Evolutionary conservation across 2,797 vertebrate genomes (phyloP), one percentile per base, ranked within the genome.

Genomic region (Pseudochaenichthys georgianus): DNA sequence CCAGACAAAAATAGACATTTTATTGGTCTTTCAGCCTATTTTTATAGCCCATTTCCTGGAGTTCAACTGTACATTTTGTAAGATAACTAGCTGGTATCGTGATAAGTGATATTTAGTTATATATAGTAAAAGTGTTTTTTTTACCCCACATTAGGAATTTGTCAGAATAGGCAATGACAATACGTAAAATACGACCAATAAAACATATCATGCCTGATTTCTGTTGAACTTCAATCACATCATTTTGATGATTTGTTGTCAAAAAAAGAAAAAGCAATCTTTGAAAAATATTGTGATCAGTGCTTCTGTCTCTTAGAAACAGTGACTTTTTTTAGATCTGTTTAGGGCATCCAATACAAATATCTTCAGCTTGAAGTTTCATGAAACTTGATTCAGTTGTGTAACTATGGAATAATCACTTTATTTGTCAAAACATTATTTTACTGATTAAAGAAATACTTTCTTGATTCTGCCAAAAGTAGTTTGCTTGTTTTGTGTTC

Each of bases 1-100:
- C 41, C 28, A 42, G 63, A 68, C 77, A 7, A 66, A 90, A 89
- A 87, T 70, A 84, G 76, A 69, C 19, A 58, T 34, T 50, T 83
- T 79, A 51, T 64, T 48, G 70, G 70, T 69, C 11, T 80, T 68
- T 69, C 53, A 47, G 9, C n/a, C 64, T 88, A 83, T 85, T 88
- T 90, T 75, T 82, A 60, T 54, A 13, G 34, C 42, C 15, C 63
- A 12, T 73, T 70, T 75, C 58, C 42, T 72, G 55, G 21, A 50
- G 41, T 66, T 63, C 23, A 50, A 23, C 10, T 48, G 57, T 47
- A 28, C 15, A 42, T 19, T 54, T 51, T 21, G 23, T 3, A 38
- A 41, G 51, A 66, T 64, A 75, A 69, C 46, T 48, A 68, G 48
- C 16, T 28, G 34, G 47, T 73, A 70, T 41, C 28, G 28, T 28